Percentiles rank a stretch among this genome's conserved stretches.
Evolutionary conservation across 2,797 vertebrate species (phyloP).

Genomic region (Oreochromis grahami): DNA sequence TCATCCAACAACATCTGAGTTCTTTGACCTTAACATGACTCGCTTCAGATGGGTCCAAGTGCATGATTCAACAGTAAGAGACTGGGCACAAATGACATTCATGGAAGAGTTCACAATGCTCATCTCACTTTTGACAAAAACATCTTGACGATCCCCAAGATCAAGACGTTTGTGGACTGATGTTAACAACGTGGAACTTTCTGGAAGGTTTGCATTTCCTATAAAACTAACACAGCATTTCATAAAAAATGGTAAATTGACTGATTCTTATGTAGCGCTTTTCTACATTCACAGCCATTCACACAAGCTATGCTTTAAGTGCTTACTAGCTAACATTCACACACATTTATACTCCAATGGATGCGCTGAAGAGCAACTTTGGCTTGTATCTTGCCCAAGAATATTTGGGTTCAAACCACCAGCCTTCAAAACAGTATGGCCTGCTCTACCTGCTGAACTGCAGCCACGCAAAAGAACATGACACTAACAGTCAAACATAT

Average conservation of each 20-base stretch:
- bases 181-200: too few species aligned
- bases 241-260: too few species aligned
- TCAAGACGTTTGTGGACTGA: too few species aligned
- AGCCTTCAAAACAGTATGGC: not conserved
- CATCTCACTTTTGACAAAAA: not conserved
- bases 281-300: too few species aligned
- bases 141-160: not conserved
- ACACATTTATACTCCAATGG: not conserved
- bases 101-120: not conserved
- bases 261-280: too few species aligned
- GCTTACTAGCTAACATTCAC: not conserved
- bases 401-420: not conserved
- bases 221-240: too few species aligned
- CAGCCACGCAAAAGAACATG: fast-evolving
- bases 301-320: not conserved
- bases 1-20: not conserved
- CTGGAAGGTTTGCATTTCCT: too few species aligned
- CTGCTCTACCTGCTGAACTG: not conserved
- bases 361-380: fast-evolving
- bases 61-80: not conserved
- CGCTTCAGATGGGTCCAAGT: not conserved
- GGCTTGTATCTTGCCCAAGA: not conserved
- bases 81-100: not conserved
- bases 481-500: not conserved
- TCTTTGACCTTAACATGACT: not conserved